These are phyloP conservation scores for Hirtodrosophila trivittata DNA, from an alignment of 2,888 invertebrate species.

Conservation along the genomic window DNA sequence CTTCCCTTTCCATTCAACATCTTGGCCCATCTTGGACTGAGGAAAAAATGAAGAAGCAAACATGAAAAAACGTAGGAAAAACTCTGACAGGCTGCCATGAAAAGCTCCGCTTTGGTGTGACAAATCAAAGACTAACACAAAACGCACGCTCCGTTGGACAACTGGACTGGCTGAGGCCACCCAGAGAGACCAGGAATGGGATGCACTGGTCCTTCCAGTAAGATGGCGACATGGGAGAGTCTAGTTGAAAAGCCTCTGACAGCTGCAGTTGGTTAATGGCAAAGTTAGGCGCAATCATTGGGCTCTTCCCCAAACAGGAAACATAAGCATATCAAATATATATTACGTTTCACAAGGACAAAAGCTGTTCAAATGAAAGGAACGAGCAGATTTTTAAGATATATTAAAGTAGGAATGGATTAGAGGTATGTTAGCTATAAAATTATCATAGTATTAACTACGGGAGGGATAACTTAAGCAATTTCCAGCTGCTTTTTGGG, in stretches of 20 bases:
- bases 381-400: too few relatives aligned
- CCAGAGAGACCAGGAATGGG: not conserved
- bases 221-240: not conserved
- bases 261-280: constrained; percentile 43
- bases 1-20: constrained; percentile 2
- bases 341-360: constrained; percentile 6
- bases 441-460: too few relatives aligned
- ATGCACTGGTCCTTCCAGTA: not conserved
- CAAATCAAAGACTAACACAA: constrained; percentile 81
- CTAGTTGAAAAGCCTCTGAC: constrained; percentile 23
- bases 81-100: constrained; percentile 70
- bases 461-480: too few relatives aligned
- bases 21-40: constrained; percentile 25
- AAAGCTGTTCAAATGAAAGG: constrained; percentile 8
- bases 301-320: constrained; percentile 22
- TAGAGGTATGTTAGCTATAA: too few relatives aligned
- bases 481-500: too few relatives aligned
- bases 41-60: constrained; percentile 27
- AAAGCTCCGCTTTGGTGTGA: constrained; percentile 78
- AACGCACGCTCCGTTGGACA: constrained; percentile 63
- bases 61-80: constrained; percentile 2
- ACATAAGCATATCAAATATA: not conserved
- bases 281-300: constrained; percentile 36
- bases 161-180: constrained; percentile 3
- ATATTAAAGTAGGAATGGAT: too few relatives aligned